Base-by-base conservation (phyloP, 2,113 vertebrate species). In the Gavialis gangeticus region DNA sequence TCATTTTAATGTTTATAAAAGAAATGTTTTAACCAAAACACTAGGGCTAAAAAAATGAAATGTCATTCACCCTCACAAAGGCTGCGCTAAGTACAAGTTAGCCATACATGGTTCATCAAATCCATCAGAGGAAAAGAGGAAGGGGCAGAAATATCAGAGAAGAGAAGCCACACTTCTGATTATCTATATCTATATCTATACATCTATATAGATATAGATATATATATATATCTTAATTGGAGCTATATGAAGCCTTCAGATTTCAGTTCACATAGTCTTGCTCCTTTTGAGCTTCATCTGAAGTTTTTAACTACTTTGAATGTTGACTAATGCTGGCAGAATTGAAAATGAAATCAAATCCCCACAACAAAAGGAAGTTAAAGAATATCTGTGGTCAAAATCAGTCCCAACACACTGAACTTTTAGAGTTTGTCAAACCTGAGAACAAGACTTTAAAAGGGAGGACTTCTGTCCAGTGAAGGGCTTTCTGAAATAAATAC, bases 121-220 rank as follows among this genome's bases (percentile, higher is more conserved):
- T 34, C 6, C 57, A 12, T 55, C 54, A 76, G 10, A 3, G 76
- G n/a, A 84, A 6, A 46, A 91, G 57, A 78, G 1, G 37, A 71
- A 17, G 0, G 0, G 85, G 5, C 3, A 77, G 73, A 87, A 5
- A 58, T 0, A 5, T 5, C 8, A 73, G 15, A 56, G n/a, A 66
- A 66, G 27, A 64, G 6, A 64, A 83, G 18, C 18, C 17, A 84
- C 19, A 71, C 75, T 60, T 46, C 5, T 84, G 17, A 2, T 77
- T 82, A 86, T 34, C 34, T 34, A 34, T 34, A 34, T 34, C 34
- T 34, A 34, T 34, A 34, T 4, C 34, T 34, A 34, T 34, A 34
- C 5, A 34, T 34, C 5, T 34, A 34, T 34, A 34, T 4, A 34
- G 4, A 34, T 46, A 46, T 8, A 46, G 8, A 46, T 46, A 46